phyloP scores from a whole-genome alignment of 2,888 invertebrate species.

The Agonopterix arenella region DNA sequence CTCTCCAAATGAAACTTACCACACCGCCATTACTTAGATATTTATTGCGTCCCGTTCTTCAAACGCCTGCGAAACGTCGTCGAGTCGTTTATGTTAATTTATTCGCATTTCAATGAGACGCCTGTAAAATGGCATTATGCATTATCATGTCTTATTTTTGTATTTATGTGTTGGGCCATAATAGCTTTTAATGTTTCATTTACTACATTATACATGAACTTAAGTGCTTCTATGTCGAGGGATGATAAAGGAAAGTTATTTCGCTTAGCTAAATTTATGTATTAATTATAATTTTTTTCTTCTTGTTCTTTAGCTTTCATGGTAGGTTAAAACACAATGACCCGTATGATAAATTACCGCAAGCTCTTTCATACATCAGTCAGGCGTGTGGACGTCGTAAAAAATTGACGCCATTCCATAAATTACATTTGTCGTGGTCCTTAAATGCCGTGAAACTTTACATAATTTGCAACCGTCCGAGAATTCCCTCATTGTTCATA shows the following conservation, averaged over 20 bases:
- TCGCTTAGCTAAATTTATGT: too few species aligned
- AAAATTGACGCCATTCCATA: background rate
- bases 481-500: conserved; percentile 21
- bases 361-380: background rate
- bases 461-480: conserved; percentile 3
- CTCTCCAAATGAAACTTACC: conserved; percentile 29
- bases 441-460: background rate
- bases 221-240: background rate
- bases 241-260: too few species aligned
- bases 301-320: too few species aligned
- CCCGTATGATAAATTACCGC: too few species aligned
- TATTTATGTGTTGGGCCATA: conserved; percentile 29
- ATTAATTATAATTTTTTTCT: too few species aligned
- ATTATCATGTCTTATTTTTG: conserved; percentile 50
- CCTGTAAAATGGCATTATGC: conserved; percentile 51
- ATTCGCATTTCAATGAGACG: conserved; percentile 65
- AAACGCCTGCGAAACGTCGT: conserved; percentile 39
- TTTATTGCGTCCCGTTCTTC: conserved; percentile 49
- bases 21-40: conserved; percentile 41
- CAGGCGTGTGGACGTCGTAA: background rate
- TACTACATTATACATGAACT: background rate
- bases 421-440: background rate
- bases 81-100: conserved; percentile 61
- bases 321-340: too few species aligned
- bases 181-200: conserved; percentile 23